A percentile compares a stretch with the other conserved stretches of the same genome.
Evolutionary conservation across 2,113 vertebrate species (phyloP).

Genomic region (Panthera uncia): DNA sequence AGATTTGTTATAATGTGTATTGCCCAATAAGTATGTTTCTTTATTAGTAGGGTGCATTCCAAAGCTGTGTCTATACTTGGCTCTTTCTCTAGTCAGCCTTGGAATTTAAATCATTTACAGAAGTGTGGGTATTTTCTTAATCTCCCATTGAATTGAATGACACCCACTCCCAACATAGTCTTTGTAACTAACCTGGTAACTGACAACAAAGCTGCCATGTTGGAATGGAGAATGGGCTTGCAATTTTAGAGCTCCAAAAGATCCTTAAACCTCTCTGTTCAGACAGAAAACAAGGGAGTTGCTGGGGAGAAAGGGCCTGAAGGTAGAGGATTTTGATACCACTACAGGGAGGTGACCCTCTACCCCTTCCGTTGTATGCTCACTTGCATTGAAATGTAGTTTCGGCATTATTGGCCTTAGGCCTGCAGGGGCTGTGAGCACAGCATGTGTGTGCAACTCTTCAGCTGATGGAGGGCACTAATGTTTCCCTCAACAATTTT

Average conservation of each 20-base stretch:
- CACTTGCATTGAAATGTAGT: not conserved
- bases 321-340: not conserved
- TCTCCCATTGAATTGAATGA: not conserved
- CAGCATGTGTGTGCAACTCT: not conserved
- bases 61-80: not conserved
- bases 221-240: not conserved
- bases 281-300: not conserved
- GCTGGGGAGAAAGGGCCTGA: not conserved
- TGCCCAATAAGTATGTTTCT: not conserved
- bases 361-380: not conserved
- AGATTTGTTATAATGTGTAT: not conserved
- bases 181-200: not conserved
- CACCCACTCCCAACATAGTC: not conserved
- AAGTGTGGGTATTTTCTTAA: not conserved
- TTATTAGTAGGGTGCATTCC: not conserved
- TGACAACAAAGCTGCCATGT: not conserved
- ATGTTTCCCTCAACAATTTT: constrained; percentile 30
- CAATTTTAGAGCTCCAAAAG: not conserved
- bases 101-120: constrained; percentile 49
- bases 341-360: not conserved
- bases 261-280: not conserved
- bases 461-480: not conserved
- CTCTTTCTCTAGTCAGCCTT: not conserved
- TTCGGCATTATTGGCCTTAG: not conserved
- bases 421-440: not conserved